Conservation (phyloP, 2,888 invertebrate genomes). For the Branchipolynoe longqiensis region DNA sequence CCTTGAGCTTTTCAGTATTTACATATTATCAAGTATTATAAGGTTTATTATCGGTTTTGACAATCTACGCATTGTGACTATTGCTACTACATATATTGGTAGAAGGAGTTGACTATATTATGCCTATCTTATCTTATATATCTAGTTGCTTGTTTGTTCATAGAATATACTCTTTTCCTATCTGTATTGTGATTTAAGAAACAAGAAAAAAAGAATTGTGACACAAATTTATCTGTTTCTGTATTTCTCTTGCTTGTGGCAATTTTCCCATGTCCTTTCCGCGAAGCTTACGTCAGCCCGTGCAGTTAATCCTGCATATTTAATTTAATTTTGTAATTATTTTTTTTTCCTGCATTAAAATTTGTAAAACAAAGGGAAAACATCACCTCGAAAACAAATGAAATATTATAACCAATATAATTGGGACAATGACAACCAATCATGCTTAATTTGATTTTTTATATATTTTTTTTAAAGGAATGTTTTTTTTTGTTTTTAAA, state of each 20-base stretch:
- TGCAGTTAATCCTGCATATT: background rate
- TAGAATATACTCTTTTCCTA: slow-evolving; percentile 15
- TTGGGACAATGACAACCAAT: too few relatives aligned
- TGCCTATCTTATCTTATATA: too few relatives aligned
- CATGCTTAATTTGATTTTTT: too few relatives aligned
- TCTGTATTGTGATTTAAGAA: slow-evolving; percentile 25
- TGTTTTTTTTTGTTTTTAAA: too few relatives aligned
- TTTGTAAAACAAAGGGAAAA: background rate
- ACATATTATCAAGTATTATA: too few relatives aligned
- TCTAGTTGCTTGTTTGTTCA: slow-evolving; percentile 35
- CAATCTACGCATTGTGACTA: background rate
- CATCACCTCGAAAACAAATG: too few relatives aligned
- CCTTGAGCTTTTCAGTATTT: slow-evolving; percentile 41
- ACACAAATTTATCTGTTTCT: background rate
- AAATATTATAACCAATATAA: too few relatives aligned
- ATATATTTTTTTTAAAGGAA: too few relatives aligned
- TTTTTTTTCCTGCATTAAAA: background rate
- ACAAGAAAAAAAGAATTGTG: too few relatives aligned
- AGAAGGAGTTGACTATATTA: background rate
- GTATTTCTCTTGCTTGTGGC: slow-evolving; percentile 19
- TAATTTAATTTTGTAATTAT: slow-evolving; percentile 2
- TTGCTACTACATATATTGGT: background rate
- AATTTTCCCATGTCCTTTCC: slow-evolving; percentile 3
- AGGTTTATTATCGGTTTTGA: too few relatives aligned
- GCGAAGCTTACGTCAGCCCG: background rate